phyloP scores from a whole-genome alignment of 2,797 vertebrate genomes.

The Lepidocolaptes lacrymiger region DNA sequence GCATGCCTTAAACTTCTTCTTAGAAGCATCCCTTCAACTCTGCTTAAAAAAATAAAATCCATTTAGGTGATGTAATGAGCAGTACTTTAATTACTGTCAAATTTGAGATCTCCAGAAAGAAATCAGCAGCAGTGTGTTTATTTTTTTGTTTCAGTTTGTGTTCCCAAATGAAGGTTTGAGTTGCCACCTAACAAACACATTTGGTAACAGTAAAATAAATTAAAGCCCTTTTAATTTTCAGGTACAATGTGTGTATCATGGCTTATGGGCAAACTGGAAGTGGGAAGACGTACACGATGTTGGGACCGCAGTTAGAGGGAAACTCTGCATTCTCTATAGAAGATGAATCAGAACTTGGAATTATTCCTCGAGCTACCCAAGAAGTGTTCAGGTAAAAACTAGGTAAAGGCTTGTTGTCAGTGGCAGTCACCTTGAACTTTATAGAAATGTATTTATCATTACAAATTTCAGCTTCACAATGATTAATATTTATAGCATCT shows the following conservation, averaged over 20 bases:
- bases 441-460: not conserved
- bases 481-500: not conserved
- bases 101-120: not conserved
- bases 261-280: slow-evolving; percentile 90
- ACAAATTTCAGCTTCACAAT: not conserved
- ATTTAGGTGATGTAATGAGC: not conserved
- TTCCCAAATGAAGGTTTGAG: not conserved
- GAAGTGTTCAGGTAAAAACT: slow-evolving; percentile 84
- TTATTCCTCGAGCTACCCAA: slow-evolving; percentile 83
- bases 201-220: not conserved
- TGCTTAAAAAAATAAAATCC: not conserved
- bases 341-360: slow-evolving; percentile 71
- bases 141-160: not conserved
- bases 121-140: not conserved
- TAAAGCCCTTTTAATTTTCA: slow-evolving; percentile 48
- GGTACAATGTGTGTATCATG: slow-evolving; percentile 90
- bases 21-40: not conserved
- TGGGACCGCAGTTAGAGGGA: slow-evolving; percentile 75
- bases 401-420: not conserved
- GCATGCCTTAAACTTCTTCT: not conserved
- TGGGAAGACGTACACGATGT: slow-evolving; percentile 88
- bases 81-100: not conserved
- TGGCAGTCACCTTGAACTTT: not conserved
- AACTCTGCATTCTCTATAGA: not conserved
- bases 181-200: not conserved